These are phyloP conservation scores for Protodeltote pygarga DNA, from an alignment of 2,888 invertebrate species.

Conservation along the genomic window DNA sequence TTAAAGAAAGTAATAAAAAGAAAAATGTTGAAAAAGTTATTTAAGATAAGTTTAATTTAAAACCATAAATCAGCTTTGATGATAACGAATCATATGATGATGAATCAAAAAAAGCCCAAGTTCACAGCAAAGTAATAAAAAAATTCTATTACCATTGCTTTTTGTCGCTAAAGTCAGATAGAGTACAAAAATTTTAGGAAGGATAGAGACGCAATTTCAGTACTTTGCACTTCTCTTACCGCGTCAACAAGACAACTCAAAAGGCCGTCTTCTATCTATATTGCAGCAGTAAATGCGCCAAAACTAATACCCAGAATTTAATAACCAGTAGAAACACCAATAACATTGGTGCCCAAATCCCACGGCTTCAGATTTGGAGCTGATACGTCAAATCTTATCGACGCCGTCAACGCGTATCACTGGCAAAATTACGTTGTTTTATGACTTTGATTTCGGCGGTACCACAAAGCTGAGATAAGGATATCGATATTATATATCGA, in stretches of 20 bases:
- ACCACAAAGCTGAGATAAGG: slow-evolving; percentile 75
- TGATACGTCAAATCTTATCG: slow-evolving; percentile 82
- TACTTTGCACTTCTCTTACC: no score
- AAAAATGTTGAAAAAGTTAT: no score
- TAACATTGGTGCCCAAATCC: slow-evolving; percentile 76
- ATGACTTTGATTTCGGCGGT: slow-evolving; percentile 85
- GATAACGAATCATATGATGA: no score
- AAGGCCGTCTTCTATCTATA: slow-evolving; percentile 36
- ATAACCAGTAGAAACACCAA: slow-evolving; percentile 65
- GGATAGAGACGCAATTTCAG: no score
- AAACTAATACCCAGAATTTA: slow-evolving; percentile 46
- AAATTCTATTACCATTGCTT: no score
- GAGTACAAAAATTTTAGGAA: no score
- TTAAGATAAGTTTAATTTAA: no score
- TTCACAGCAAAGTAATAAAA: no score
- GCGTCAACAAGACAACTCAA: slow-evolving; percentile 10
- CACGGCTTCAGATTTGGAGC: slow-evolving; percentile 82
- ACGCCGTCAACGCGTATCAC: slow-evolving; percentile 72
- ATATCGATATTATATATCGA: slow-evolving; percentile 66
- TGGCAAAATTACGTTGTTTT: slow-evolving; percentile 85
- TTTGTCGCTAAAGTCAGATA: no score
- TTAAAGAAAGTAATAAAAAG: no score
- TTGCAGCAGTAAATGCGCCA: slow-evolving; percentile 37
- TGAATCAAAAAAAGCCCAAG: no score
- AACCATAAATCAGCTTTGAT: no score